Evolutionary conservation across 2,888 invertebrate species (phyloP).

Genomic region (Seira musarum): DNA sequence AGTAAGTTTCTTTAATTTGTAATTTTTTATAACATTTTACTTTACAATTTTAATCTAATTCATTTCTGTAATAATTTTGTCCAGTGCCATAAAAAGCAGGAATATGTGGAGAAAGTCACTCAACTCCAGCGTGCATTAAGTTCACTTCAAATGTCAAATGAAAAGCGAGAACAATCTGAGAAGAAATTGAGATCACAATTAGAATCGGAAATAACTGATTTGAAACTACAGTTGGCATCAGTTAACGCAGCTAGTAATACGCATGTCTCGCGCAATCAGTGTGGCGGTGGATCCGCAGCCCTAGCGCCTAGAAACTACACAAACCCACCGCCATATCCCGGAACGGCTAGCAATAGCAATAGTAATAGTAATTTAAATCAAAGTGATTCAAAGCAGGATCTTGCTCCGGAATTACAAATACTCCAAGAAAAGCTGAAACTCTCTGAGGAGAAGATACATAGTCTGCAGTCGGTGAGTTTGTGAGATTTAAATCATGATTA

Average conservation of each 20-base stretch:
- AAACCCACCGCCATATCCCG: conserved; percentile 68
- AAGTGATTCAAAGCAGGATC: conserved; percentile 45
- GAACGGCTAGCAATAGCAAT: conserved; percentile 16
- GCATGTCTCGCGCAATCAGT: conserved; percentile 37
- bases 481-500: too few species aligned
- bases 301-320: conserved; percentile 63
- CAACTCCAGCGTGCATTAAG: conserved; percentile 87
- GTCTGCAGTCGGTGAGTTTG: conserved; percentile 55
- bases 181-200: conserved; percentile 87
- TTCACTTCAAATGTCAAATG: conserved; percentile 86
- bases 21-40: too few species aligned
- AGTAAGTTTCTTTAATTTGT: too few species aligned
- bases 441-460: conserved; percentile 68
- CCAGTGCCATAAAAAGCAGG: conserved; percentile 86
- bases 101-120: conserved; percentile 87
- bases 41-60: too few species aligned
- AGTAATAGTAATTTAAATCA: background rate
- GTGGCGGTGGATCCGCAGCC: conserved; percentile 70
- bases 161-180: conserved; percentile 89
- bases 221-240: conserved; percentile 73
- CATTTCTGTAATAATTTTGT: too few species aligned
- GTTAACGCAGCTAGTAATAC: conserved; percentile 71
- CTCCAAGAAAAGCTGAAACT: conserved; percentile 67
- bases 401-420: conserved; percentile 62
- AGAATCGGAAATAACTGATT: conserved; percentile 85